These are phyloP conservation scores for Symphodus melops DNA, from an alignment of 2,113 vertebrate genomes.

Conservation along the genomic window DNA sequence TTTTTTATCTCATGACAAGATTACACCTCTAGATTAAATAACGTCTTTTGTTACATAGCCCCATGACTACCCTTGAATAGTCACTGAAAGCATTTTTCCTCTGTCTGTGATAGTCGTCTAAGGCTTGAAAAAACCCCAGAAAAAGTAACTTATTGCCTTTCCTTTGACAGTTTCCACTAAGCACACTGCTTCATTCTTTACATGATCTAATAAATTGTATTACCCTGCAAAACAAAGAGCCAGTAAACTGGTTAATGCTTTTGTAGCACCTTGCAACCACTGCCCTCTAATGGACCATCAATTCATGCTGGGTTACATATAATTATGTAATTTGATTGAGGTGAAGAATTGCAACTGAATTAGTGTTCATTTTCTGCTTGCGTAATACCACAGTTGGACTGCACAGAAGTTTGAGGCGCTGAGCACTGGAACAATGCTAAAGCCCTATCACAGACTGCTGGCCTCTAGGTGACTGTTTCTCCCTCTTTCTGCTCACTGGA, in stretches of 20 bases:
- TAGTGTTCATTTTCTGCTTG: slow-evolving; percentile 56
- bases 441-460: slow-evolving; percentile 56
- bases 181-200: slow-evolving; percentile 31
- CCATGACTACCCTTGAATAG: slow-evolving; percentile 6
- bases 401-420: slow-evolving; percentile 51
- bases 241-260: slow-evolving; percentile 25
- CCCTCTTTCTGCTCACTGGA: slow-evolving; percentile 64
- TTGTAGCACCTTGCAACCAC: slow-evolving; percentile 42
- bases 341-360: slow-evolving; percentile 58
- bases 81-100: slow-evolving; percentile 31
- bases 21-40: background rate
- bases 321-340: slow-evolving; percentile 63
- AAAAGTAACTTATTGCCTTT: slow-evolving; percentile 31
- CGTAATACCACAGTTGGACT: slow-evolving; percentile 64
- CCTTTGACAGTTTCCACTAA: slow-evolving; percentile 47
- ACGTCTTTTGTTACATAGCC: slow-evolving; percentile 4
- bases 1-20: background rate
- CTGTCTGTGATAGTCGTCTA: slow-evolving; percentile 6
- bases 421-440: slow-evolving; percentile 53
- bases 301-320: slow-evolving; percentile 46
- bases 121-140: slow-evolving; percentile 43
- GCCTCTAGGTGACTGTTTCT: slow-evolving; percentile 65
- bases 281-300: slow-evolving; percentile 55
- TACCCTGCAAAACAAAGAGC: slow-evolving; percentile 36
- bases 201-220: slow-evolving; percentile 32